Conservation (phyloP, 2,888 invertebrate species). For the Beris chalybata region DNA sequence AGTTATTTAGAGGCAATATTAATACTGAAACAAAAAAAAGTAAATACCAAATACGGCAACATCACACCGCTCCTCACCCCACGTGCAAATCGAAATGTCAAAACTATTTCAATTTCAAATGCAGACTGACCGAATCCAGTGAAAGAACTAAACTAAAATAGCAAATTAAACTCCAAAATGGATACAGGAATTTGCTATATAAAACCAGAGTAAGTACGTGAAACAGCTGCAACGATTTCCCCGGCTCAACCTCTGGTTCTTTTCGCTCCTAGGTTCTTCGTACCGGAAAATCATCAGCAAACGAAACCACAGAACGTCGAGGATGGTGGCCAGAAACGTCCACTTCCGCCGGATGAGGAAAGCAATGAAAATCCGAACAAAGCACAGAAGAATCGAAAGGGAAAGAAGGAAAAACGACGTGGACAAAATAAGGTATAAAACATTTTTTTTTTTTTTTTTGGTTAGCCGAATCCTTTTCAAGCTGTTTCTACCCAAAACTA, state of each 20-base stretch:
- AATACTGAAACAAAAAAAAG: too few relatives aligned
- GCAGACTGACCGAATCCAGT: not conserved
- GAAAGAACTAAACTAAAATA: too few relatives aligned
- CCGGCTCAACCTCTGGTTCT: not conserved
- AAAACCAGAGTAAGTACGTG: conserved; percentile 43
- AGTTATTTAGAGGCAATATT: too few relatives aligned
- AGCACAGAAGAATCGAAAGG: conserved; percentile 40
- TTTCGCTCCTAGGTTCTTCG: not conserved
- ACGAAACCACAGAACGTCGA: not conserved
- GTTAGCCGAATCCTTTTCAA: not conserved
- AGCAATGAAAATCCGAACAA: conserved; percentile 32
- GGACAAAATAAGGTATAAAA: conserved; percentile 52
- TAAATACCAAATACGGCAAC: too few relatives aligned
- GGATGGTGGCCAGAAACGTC: conserved; percentile 14
- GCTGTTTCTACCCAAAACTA: not conserved
- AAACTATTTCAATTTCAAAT: not conserved
- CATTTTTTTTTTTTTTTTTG: conserved; percentile 1
- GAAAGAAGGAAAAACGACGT: conserved; percentile 49
- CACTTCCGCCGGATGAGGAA: conserved; percentile 25
- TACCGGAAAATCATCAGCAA: not conserved
- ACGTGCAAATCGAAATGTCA: not conserved
- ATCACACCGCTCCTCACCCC: too few relatives aligned
- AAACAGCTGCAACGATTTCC: too few relatives aligned
- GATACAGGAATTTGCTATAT: conserved; percentile 54
- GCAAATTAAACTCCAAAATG: conserved; percentile 36